Evolutionary conservation across 2,113 vertebrate species (phyloP), one percentile per base, ranked within the genome.

Genomic region (Chlamydotis undulata): DNA sequence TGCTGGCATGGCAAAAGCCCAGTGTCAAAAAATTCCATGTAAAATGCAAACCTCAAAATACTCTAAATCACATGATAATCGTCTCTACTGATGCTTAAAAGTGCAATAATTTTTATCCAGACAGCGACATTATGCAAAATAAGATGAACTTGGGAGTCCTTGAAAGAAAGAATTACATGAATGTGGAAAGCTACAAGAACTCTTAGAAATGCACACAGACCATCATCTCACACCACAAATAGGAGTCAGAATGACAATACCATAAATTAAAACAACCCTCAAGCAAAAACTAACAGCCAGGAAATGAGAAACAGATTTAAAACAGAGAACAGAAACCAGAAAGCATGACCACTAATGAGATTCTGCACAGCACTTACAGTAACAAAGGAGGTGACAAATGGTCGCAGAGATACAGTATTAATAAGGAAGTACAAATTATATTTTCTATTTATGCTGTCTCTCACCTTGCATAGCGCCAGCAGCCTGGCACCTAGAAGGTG

Each of bases 291-390:
- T 93, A 96, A 87, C 83, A 89, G 78, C 80, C 87, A 93, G 91
- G 89, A 96, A 96, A 97, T 91, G 89, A 91, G 93, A 94, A 96
- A 91, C 93, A 94, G 89, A 95, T 95, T 96, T 94, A 92, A 96
- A 95, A 89, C 50, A 83, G 88, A 84, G 94, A 92, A 82, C 65
- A 96, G 93, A 94, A 96, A 96, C 64, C 94, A 96, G 94, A 96
- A 95, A 97, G 94, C 96, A 94, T 96, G 94, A 96, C 93, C 93
- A 90, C 83, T 96, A 96, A 94, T 87, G 93, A 97, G 95, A 94
- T 89, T 95, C 77, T 91, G 63, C 81, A 94, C 89, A 89, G 68
- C 90, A 92, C 76, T 96, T 94, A 93, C 59, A 67, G 96, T 95
- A 94, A 94, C 94, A 95, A 92, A 97, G 80, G 49, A 95, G 60